Conservation (phyloP, 2,797 vertebrate genomes). For the Jordanella pulchra region DNA sequence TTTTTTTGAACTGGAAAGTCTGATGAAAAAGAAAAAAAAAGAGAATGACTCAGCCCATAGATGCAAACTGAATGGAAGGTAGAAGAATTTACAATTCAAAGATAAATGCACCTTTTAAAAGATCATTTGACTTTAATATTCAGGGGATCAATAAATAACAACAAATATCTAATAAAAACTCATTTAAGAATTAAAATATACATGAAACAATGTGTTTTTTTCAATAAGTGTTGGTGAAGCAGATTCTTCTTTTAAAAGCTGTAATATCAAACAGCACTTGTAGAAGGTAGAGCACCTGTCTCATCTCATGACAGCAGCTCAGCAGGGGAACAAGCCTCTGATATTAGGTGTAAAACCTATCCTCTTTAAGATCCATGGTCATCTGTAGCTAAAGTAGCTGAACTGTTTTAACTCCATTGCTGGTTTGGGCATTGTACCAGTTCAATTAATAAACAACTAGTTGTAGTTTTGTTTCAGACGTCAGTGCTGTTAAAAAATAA, state of each 20-base stretch:
- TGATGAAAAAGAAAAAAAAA: conserved; percentile 25
- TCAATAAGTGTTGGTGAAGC: background rate
- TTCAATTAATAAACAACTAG: background rate
- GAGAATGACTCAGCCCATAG: conserved; percentile 36
- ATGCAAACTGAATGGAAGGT: conserved; percentile 55
- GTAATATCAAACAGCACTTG: background rate
- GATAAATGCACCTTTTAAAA: conserved; percentile 22
- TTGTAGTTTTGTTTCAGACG: background rate
- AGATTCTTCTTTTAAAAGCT: background rate
- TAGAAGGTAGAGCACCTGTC: background rate
- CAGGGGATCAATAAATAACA: background rate
- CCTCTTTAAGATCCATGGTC: background rate
- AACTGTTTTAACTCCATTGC: too few species aligned
- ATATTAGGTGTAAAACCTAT: background rate
- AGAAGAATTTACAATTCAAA: conserved; percentile 38
- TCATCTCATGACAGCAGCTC: background rate
- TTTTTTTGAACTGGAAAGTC: conserved; percentile 36
- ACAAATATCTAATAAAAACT: background rate
- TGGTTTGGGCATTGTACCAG: background rate
- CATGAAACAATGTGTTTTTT: background rate
- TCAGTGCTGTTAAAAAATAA: too few species aligned
- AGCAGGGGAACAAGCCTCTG: background rate
- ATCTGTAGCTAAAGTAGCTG: background rate
- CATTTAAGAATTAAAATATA: background rate
- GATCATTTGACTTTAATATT: conserved; percentile 1